Base-by-base conservation (phyloP, 2,113 vertebrate species). In the Megaleporinus macrocephalus region DNA sequence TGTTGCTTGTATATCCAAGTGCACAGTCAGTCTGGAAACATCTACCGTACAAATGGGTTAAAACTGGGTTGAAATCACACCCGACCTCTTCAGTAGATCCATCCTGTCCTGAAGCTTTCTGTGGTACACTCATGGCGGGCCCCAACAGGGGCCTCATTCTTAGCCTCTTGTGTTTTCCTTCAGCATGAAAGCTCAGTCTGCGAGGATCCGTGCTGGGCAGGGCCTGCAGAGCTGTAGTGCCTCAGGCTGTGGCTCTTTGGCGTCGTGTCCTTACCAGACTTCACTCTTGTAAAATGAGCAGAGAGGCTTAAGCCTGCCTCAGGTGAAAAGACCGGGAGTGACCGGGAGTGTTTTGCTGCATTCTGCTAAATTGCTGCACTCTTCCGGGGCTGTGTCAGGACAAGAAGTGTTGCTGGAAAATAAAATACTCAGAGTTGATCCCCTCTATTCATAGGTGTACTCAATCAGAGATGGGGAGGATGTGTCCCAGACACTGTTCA, bases 341-440 rank as follows among this genome's bases (percentile, higher is more conserved):
- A 70, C 72, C 72, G 41, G 61, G 59, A 57, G 26, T 27, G 73
- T 73, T 61, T 76, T n/a, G 24, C 30, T 76, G n/a, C 30, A 76
- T 41, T 73, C 62, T 55, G 69, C 57, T 51, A n/a, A 81, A 73
- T 27, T 70, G 63, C 80, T 44, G 15, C n/a, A 29, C 63, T 30
- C 41, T 70, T 76, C 16, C 51, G 55, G n/a, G 62, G 63, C 30
- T 22, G 29, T 36, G 49, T 76, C 29, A 27, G 65, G 65, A 77
- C 65, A 22, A 26, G 73, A 70, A 76, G 18, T 68, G 49, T 16
- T 7, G 3, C 51, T 53, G 18, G 51, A 53, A 20, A 53, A 3
- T 15, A 53, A 15, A 20, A 20, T 20, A 16, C 6, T 53, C 7
- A 53, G 13, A 53, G 18, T 53, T 53, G 16, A 53, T 53, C 51